Percentiles rank a stretch among this genome's conserved stretches.
Conservation (phyloP, 1,140 invertebrate species). For the Drosophila biarmipes region DNA sequence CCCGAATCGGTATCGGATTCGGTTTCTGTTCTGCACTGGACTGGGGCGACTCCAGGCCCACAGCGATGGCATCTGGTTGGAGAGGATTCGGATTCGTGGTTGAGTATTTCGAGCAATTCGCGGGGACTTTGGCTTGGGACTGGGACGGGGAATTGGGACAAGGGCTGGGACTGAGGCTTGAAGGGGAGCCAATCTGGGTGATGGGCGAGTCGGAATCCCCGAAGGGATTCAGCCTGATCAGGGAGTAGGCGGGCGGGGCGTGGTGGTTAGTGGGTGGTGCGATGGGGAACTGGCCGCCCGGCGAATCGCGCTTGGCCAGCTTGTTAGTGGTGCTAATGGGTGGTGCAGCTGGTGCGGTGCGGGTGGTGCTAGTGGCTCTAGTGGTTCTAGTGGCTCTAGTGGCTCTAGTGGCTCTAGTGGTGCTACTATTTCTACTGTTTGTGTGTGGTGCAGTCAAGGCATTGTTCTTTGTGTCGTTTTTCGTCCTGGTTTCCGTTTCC, state of each 20-base stretch:
- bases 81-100: slow-evolving; percentile 73
- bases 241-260: slow-evolving; percentile 55
- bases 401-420: slow-evolving; percentile 12
- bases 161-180: slow-evolving; percentile 15
- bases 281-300: slow-evolving; percentile 43
- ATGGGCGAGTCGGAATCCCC: slow-evolving; percentile 4
- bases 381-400: slow-evolving; percentile 8
- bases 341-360: slow-evolving; percentile 37
- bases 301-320: slow-evolving; percentile 36
- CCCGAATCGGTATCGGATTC: slow-evolving; percentile 17
- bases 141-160: neutral
- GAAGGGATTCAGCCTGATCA: slow-evolving; percentile 62
- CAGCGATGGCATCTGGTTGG: slow-evolving; percentile 82
- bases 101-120: slow-evolving; percentile 64
- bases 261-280: slow-evolving; percentile 52
- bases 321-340: slow-evolving; percentile 39
- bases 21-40: slow-evolving; percentile 34
- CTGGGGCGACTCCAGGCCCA: slow-evolving; percentile 50
- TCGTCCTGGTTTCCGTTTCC: slow-evolving; percentile 15
- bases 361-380: slow-evolving; percentile 27
- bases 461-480: slow-evolving; percentile 5
- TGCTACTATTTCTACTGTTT: slow-evolving; percentile 18
- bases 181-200: slow-evolving; percentile 10
- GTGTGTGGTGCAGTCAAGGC: slow-evolving; percentile 29
- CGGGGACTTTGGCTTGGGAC: neutral